A percentile compares a stretch with the other conserved stretches of the same genome.
Evolutionary conservation across 2,888 invertebrate species (phyloP).

Genomic region (Cheilosia variabilis): DNA sequence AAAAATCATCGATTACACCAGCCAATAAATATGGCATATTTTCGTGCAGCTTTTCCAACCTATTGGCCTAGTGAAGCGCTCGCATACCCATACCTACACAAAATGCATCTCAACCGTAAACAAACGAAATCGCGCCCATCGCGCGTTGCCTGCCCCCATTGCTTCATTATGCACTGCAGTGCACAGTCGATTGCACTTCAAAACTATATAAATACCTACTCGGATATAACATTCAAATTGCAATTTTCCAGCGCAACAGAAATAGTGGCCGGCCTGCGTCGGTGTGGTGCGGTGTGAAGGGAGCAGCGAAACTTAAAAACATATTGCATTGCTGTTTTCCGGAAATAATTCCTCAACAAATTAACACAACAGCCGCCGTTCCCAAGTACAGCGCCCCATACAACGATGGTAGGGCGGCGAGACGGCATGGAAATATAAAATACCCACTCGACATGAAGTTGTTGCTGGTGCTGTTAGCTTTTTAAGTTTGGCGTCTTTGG

Average conservation of each 20-base stretch:
- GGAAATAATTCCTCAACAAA: slow-evolving; percentile 65
- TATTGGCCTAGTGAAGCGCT: slow-evolving; percentile 18
- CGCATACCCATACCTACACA: neutral
- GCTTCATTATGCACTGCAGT: neutral
- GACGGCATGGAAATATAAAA: slow-evolving; percentile 33
- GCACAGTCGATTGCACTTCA: slow-evolving; percentile 59
- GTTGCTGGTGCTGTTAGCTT: slow-evolving; percentile 35
- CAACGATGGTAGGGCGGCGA: neutral
- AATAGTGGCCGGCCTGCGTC: neutral
- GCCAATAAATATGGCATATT: too few relatives aligned
- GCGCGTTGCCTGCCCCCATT: slow-evolving; percentile 1
- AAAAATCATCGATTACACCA: too few relatives aligned
- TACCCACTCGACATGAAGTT: slow-evolving; percentile 49
- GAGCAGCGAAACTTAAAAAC: slow-evolving; percentile 3
- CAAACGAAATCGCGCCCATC: slow-evolving; percentile 12
- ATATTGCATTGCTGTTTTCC: slow-evolving; percentile 43
- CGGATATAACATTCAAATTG: slow-evolving; percentile 48
- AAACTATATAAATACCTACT: slow-evolving; percentile 24
- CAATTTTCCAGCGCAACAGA: slow-evolving; percentile 45
- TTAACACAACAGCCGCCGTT: slow-evolving; percentile 35
- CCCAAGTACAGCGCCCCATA: neutral
- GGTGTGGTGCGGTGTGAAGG: neutral
- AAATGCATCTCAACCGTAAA: slow-evolving; percentile 43
- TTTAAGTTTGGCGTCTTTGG: slow-evolving; percentile 42
- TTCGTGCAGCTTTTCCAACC: slow-evolving; percentile 8